These are phyloP conservation scores for Procavia capensis DNA, from an alignment of 2,113 vertebrate species.

Conservation along the genomic window DNA sequence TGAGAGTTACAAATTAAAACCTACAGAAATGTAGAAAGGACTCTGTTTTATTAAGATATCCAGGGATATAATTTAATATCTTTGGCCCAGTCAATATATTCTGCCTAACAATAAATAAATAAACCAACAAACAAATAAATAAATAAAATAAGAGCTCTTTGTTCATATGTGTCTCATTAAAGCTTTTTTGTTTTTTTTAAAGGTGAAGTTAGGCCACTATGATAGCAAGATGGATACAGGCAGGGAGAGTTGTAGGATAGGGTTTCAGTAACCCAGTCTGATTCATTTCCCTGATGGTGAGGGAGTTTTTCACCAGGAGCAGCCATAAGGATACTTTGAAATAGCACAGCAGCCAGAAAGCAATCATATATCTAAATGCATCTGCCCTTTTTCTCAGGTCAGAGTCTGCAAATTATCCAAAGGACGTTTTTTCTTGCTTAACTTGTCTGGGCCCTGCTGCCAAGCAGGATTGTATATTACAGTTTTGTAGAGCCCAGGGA, in stretches of 20 bases:
- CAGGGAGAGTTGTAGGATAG: not conserved
- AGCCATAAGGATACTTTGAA: conserved; percentile 64
- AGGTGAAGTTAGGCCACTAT: not conserved
- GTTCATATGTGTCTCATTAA: not conserved
- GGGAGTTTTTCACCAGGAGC: conserved; percentile 37
- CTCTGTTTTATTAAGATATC: conserved; percentile 26
- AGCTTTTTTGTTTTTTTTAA: conserved; percentile 51
- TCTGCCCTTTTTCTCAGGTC: conserved; percentile 76
- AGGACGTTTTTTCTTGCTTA: conserved; percentile 66
- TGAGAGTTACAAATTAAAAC: conserved; percentile 35
- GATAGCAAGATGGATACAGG: conserved; percentile 28
- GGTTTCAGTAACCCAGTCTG: conserved; percentile 42
- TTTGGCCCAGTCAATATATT: conserved; percentile 36
- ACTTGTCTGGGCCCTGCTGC: conserved; percentile 40
- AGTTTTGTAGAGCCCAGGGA: not conserved
- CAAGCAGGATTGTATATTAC: not conserved
- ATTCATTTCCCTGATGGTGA: conserved; percentile 55
- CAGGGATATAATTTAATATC: conserved; percentile 53
- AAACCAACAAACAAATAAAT: too few species aligned
- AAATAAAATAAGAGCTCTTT: not conserved
- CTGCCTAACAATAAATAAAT: not conserved
- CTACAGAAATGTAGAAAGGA: conserved; percentile 42
- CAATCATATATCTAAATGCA: conserved; percentile 73
- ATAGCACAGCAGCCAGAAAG: conserved; percentile 63
- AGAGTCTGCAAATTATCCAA: conserved; percentile 70